Conservation (phyloP, 2,113 vertebrate genomes). For the Cebidichthys violaceus region DNA sequence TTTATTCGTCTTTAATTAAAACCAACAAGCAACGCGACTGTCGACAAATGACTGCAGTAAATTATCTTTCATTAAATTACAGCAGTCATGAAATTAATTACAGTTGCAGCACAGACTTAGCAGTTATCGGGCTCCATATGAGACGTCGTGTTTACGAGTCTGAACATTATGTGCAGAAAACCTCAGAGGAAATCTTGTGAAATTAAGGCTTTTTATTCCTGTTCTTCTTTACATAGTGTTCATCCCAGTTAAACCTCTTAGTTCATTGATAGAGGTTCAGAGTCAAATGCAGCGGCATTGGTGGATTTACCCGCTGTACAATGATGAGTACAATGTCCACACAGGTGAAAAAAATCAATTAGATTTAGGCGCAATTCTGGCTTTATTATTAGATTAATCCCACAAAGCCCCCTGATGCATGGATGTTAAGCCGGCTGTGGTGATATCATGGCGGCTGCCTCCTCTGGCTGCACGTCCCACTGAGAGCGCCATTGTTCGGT, state of each 20-base stretch:
- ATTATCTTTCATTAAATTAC: conserved; percentile 37
- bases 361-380: conserved; percentile 61
- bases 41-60: conserved; percentile 20
- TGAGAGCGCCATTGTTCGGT: conserved; percentile 59
- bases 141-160: background rate
- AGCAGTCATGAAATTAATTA: background rate
- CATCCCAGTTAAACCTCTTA: background rate
- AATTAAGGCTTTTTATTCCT: background rate
- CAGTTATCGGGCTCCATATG: background rate
- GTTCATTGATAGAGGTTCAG: background rate
- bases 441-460: conserved; percentile 52
- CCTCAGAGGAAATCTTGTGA: background rate
- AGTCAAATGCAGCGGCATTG: conserved; percentile 27
- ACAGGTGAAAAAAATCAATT: conserved; percentile 59
- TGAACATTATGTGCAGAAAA: background rate
- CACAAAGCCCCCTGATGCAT: conserved; percentile 58
- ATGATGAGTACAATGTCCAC: conserved; percentile 27
- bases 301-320: conserved; percentile 28
- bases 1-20: conserved; percentile 52
- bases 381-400: conserved; percentile 74
- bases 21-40: conserved; percentile 12
- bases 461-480: conserved; percentile 40
- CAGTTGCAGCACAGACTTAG: background rate
- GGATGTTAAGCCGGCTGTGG: conserved; percentile 56
- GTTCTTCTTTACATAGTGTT: background rate